A percentile compares a stretch with the other conserved stretches of the same genome.
phyloP scores from a whole-genome alignment of 1,140 invertebrate genomes.

The Anagrus nilaparvatae region DNA sequence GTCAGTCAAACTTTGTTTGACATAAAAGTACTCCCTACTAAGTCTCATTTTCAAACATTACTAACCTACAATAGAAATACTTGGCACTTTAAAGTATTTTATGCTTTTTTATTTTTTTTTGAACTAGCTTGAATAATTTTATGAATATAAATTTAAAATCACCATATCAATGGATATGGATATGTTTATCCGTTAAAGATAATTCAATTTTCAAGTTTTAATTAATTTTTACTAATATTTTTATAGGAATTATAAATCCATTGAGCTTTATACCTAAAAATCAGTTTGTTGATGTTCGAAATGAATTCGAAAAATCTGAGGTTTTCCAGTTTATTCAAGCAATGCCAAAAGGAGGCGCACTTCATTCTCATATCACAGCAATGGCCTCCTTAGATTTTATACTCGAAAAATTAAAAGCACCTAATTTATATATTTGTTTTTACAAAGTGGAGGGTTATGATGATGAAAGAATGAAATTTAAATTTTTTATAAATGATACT shows the following conservation, averaged over 20 bases:
- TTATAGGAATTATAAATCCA: slow-evolving; percentile 44
- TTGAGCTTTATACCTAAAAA: slow-evolving; percentile 50
- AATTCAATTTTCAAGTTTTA: no score
- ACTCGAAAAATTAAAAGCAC: slow-evolving; percentile 51
- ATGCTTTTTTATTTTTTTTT: no score
- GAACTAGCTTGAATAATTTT: no score
- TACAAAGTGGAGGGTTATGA: slow-evolving; percentile 16
- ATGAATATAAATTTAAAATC: no score
- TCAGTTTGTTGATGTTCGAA: slow-evolving; percentile 54
- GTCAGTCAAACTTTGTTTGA: no score
- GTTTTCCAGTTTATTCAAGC: slow-evolving; percentile 59
- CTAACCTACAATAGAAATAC: no score
- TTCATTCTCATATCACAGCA: slow-evolving; percentile 63
- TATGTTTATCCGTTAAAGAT: no score
- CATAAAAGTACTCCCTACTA: no score
- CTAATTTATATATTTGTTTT: slow-evolving; percentile 57
- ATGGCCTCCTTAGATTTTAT: slow-evolving; percentile 55
- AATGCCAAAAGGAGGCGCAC: slow-evolving; percentile 60
- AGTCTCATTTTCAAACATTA: no score
- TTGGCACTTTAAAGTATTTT: no score
- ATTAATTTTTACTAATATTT: slow-evolving; percentile 10
- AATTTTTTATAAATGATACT: slow-evolving; percentile 32
- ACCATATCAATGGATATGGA: no score
- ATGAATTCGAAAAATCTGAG: slow-evolving; percentile 51
- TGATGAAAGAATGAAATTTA: slow-evolving; percentile 21